A percentile compares a stretch with the other conserved stretches of the same genome.
phyloP scores from a whole-genome alignment of 2,113 vertebrate species.

The Hyperopisus bebe region DNA sequence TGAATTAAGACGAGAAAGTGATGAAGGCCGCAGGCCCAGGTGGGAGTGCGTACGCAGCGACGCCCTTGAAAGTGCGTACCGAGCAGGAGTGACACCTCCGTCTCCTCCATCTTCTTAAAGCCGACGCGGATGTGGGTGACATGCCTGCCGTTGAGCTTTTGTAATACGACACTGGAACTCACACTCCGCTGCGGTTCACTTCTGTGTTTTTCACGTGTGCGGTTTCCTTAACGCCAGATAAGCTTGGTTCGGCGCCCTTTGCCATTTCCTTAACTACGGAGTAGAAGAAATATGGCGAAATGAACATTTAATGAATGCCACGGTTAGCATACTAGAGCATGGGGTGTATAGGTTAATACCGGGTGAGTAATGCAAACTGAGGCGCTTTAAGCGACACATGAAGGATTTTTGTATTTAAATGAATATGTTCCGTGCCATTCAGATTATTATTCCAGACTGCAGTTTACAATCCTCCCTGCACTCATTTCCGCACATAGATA shows the following conservation, averaged over 20 bases:
- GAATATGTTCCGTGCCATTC: neutral
- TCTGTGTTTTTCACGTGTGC: neutral
- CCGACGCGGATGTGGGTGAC: neutral
- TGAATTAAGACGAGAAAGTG: conserved; percentile 19
- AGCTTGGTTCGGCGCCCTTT: neutral
- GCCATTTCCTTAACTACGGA: neutral
- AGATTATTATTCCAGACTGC: neutral
- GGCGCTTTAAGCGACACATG: neutral
- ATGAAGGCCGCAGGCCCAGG: neutral
- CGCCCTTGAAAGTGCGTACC: neutral
- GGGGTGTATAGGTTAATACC: neutral
- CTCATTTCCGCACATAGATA: neutral
- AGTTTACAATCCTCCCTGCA: neutral
- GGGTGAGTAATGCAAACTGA: neutral
- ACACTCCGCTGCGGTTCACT: too few species aligned
- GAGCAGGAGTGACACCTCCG: neutral
- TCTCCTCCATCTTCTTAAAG: neutral
- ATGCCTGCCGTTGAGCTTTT: neutral
- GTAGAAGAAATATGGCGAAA: neutral
- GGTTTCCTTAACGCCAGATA: neutral
- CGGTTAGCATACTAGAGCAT: too few species aligned
- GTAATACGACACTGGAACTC: neutral
- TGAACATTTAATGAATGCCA: neutral
- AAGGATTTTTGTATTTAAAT: neutral
- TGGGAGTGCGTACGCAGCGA: neutral